Base-by-base conservation (phyloP, 2,888 invertebrate genomes). In the Plagodis pulveraria region DNA sequence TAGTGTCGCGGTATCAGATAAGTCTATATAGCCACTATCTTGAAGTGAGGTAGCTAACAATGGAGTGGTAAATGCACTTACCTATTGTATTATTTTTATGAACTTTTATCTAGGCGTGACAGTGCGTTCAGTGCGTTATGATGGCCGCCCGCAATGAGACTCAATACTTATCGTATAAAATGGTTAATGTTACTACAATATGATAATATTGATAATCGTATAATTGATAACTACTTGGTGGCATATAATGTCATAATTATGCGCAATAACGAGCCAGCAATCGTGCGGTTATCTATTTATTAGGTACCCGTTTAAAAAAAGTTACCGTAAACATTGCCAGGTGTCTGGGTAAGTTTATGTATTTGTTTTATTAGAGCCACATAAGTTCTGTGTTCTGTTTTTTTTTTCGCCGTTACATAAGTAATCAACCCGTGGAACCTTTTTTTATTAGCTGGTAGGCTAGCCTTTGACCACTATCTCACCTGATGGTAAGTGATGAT, bases 1-100 rank as follows among this genome's bases (percentile, higher is more conserved):
- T 89, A 89, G 85, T 80, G 78, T 72, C 69, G 73, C 67, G 70
- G 83, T 87, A 91, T 91, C 90, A 81, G 88, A 90, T 89, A 86
- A 74, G 73, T 72, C 74, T 75, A 22, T 22, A 22, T 22, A 72
- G 67, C 58, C 64, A 62, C 51, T 79, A 81, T 86, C 80, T 75
- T 69, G 73, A 61, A 69, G 67, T 68, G 73, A 71, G 71, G 77
- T 80, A 76, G 77, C 77, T 73, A 73, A 87, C 85, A 87, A 88
- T 87, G 78, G 83, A 82, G 77, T 76, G 81, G 83, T 86, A 52
- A 86, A 88, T 86, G 87, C 79, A 81, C 80, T 83, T 71, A 66
- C 70, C 80, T 71, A 85, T 88, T 87, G 83, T 85, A 72, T 71
- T 69, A 65, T 76, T 75, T 79, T 80, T 73, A 72, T 71, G 73